Conservation (phyloP, 2,113 vertebrate genomes). For the Pteropus alecto region DNA sequence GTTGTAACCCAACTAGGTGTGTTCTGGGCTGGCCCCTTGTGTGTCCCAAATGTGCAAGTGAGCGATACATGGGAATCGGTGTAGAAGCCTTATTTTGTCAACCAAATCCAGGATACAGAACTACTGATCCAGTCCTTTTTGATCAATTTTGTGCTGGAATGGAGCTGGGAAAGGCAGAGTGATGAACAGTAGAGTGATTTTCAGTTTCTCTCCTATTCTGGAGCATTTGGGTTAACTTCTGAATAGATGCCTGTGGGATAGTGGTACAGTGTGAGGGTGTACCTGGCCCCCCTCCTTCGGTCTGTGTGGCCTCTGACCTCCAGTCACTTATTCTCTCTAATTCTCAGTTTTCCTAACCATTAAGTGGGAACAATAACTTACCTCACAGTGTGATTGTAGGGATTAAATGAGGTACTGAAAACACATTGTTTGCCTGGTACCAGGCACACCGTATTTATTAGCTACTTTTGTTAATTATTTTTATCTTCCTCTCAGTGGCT, state of each 20-base stretch:
- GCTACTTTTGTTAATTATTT: not conserved
- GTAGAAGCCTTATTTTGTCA: not conserved
- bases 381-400: not conserved
- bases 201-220: not conserved
- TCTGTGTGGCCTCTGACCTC: not conserved
- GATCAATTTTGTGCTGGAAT: not conserved
- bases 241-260: not conserved
- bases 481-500: not conserved
- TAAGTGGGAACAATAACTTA: not conserved
- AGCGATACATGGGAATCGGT: rapidly evolving
- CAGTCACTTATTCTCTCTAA: not conserved
- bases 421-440: not conserved
- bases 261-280: not conserved
- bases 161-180: not conserved
- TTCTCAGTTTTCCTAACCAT: not conserved
- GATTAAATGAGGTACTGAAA: not conserved
- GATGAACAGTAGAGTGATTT: not conserved
- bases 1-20: not conserved
- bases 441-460: not conserved
- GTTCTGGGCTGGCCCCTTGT: not conserved
- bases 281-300: not conserved
- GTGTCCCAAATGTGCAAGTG: rapidly evolving
- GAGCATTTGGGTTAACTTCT: not conserved
- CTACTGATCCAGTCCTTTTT: not conserved
- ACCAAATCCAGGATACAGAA: not conserved